A percentile compares a stretch with the other conserved stretches of the same genome.
Evolutionary conservation across 2,797 vertebrate genomes (phyloP).

Genomic region (Tapera naevia): DNA sequence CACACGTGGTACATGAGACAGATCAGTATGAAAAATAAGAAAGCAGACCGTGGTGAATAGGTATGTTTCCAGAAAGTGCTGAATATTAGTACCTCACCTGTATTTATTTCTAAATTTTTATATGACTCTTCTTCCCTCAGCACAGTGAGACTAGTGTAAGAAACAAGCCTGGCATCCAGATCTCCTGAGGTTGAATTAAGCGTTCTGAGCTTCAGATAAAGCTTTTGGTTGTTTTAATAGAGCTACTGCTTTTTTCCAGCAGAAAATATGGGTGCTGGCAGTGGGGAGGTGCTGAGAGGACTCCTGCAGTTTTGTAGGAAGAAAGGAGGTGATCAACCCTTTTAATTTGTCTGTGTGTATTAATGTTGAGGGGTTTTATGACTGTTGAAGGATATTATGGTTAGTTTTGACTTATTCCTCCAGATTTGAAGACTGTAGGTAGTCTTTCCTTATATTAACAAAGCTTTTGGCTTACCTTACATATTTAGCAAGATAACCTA

Average conservation of each 20-base stretch:
- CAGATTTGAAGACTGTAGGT: neutral
- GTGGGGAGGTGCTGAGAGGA: neutral
- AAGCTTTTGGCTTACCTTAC: neutral
- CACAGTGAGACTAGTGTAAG: neutral
- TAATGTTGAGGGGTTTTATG: neutral
- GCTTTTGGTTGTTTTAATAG: neutral
- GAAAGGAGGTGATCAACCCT: neutral
- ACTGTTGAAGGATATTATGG: neutral
- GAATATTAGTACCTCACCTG: neutral
- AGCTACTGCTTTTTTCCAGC: neutral
- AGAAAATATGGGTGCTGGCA: neutral
- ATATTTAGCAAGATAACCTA: neutral
- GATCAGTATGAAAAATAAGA: neutral
- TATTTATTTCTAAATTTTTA: neutral
- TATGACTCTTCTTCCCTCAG: neutral
- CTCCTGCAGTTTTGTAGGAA: neutral
- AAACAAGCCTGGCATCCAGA: neutral
- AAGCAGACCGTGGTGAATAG: neutral
- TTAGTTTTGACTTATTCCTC: neutral
- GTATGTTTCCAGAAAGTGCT: neutral
- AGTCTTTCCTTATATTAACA: neutral
- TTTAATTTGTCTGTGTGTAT: neutral
- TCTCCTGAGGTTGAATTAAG: neutral
- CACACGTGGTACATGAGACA: neutral
- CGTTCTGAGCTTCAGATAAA: neutral